Conservation (phyloP, 2,113 vertebrate species). For the Motacilla alba region DNA sequence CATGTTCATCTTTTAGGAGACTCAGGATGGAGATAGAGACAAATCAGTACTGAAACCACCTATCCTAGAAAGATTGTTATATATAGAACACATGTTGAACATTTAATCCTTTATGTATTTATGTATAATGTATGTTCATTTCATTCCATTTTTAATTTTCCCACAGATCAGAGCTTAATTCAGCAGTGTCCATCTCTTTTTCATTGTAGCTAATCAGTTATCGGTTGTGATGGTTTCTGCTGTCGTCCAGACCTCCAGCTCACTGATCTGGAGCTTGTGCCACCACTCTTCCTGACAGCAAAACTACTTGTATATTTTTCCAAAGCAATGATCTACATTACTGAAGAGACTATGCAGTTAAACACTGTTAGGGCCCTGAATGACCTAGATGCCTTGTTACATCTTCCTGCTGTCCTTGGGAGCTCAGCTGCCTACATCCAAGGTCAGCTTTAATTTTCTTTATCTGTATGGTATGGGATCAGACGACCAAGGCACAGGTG, state of each 20-base stretch:
- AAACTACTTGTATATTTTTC: background rate
- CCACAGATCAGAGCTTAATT: background rate
- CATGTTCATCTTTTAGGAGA: background rate
- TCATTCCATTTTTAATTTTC: background rate
- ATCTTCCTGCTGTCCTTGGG: background rate
- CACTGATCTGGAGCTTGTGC: background rate
- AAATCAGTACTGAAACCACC: background rate
- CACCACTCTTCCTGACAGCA: background rate
- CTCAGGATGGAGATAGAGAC: background rate
- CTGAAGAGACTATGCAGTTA: background rate
- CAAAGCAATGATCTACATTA: background rate
- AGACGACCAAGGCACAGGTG: background rate
- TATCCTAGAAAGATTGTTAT: background rate
- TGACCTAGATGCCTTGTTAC: background rate
- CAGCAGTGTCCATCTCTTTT: background rate
- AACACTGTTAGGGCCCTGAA: background rate
- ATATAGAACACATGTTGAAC: background rate
- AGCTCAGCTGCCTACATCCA: background rate
- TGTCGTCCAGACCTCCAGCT: background rate
- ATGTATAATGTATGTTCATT: background rate
- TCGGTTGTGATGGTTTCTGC: background rate
- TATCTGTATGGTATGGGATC: background rate
- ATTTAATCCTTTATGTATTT: background rate
- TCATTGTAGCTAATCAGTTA: background rate
- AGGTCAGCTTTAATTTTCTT: background rate